Percentiles rank a stretch among this genome's conserved stretches.
phyloP scores from a whole-genome alignment of 2,888 invertebrate genomes.

The Zhengitettix transpicula region DNA sequence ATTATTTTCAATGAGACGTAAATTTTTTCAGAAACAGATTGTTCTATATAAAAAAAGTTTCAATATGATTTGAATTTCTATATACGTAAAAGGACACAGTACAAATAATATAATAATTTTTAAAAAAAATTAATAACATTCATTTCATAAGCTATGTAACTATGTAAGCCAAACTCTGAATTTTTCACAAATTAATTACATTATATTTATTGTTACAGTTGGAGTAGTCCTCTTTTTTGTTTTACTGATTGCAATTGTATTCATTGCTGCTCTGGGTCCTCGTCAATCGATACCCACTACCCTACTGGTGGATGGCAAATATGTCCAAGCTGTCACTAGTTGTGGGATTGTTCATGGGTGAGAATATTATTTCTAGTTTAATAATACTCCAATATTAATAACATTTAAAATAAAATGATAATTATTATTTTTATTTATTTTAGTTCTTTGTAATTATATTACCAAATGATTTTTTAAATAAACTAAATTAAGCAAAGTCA shows the following conservation, averaged over 20 bases:
- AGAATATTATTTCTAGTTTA: slow-evolving; percentile 7
- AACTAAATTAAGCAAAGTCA: no score
- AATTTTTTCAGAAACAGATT: no score
- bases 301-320: slow-evolving; percentile 54
- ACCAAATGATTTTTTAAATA: no score
- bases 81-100: no score
- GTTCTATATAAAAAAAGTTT: no score
- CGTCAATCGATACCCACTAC: slow-evolving; percentile 33
- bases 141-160: neutral
- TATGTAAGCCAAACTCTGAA: neutral
- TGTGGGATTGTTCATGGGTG: slow-evolving; percentile 70
- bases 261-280: slow-evolving; percentile 41
- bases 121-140: neutral
- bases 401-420: no score
- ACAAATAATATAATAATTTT: no score
- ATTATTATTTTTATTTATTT: no score
- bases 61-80: no score
- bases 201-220: slow-evolving; percentile 21
- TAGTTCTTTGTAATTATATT: no score
- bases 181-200: neutral
- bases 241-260: slow-evolving; percentile 42
- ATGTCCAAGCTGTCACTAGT: slow-evolving; percentile 51
- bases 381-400: no score
- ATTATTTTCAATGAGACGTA: no score
- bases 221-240: slow-evolving; percentile 42